Percentiles rank a stretch among this genome's conserved stretches.
These are phyloP conservation scores for Pelobates fuscus DNA, from an alignment of 2,113 vertebrate species.

Conservation along the genomic window DNA sequence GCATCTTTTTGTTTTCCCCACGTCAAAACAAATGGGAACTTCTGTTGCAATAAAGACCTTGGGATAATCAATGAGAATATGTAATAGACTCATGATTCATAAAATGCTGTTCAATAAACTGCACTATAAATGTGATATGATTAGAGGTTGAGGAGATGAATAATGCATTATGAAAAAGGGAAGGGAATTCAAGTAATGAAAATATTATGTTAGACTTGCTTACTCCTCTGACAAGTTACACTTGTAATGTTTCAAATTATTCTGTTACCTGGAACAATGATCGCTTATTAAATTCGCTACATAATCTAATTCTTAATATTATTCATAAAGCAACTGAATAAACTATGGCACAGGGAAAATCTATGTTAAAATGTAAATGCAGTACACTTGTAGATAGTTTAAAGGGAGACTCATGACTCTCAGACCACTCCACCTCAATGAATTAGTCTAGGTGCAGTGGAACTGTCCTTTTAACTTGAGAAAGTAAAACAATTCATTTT, in stretches of 20 bases:
- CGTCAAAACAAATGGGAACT: neutral
- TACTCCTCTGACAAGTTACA: neutral
- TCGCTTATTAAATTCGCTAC: neutral
- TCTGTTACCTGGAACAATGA: neutral
- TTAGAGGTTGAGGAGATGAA: neutral
- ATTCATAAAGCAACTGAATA: neutral
- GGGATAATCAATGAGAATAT: conserved; percentile 4
- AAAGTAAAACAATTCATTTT: no score
- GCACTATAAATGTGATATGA: neutral
- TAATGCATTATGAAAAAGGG: neutral
- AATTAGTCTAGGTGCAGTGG: no score
- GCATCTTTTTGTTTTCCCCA: neutral
- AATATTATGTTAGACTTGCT: neutral
- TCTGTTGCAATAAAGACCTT: conserved; percentile 2
- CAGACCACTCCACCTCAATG: no score
- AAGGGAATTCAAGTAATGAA: neutral
- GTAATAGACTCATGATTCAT: neutral
- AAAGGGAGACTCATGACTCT: no score
- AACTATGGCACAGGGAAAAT: neutral
- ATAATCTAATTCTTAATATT: neutral
- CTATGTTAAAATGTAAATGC: no score
- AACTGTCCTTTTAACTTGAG: no score
- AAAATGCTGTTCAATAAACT: neutral
- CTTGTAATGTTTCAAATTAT: neutral
- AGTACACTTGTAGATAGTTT: no score